Evolutionary conservation across 2,888 invertebrate species (phyloP), one percentile per base, ranked within the genome.

Genomic region (Leucoma salicis): DNA sequence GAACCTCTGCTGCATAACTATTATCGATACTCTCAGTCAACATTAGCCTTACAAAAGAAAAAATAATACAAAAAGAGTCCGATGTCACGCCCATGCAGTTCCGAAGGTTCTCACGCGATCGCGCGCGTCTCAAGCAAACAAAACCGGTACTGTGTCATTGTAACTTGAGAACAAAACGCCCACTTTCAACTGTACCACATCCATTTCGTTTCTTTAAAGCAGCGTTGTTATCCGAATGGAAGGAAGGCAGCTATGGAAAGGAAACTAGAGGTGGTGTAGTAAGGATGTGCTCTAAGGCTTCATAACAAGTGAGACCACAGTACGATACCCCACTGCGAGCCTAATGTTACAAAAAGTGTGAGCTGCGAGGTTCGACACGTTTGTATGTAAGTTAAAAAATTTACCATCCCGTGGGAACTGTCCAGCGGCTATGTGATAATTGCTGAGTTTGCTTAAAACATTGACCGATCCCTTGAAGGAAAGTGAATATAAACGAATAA

Each of bases 31-130:
- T 75, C 65, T 63, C 68, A 68, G 62, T 67, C 74, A 70, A 70
- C 78, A 80, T 82, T 81, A 78, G 72, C 70, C 68, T 68, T 65
- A 76, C 77, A 79, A 80, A 78, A 74, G 70, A 69, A 74, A 60
- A 69, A 61, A 56, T 46, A 63, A 70, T 61, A 82, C 68, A 82
- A 82, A 84, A 83, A 82, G 73, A 70, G 69, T 71, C 72, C 79
- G 72, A 85, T 86, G 88, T 87, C 88, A 89, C 88, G 87, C 86
- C 84, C 79, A 84, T 86, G 86, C 85, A 82, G 80, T 81, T 77
- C 79, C 66, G 67, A 75, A 74, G 81, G 79, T 88, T 89, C 88
- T 87, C 88, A 88, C 88, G 88, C 78, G 76, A 75, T 73, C 70
- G 67, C 66, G 60, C 52, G 66, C 67, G 70, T 69, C 75, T 69